A percentile compares a stretch with the other conserved stretches of the same genome.
These are phyloP conservation scores for Zaprionus camerounensis DNA, from an alignment of 1,140 invertebrate genomes.

Conservation along the genomic window DNA sequence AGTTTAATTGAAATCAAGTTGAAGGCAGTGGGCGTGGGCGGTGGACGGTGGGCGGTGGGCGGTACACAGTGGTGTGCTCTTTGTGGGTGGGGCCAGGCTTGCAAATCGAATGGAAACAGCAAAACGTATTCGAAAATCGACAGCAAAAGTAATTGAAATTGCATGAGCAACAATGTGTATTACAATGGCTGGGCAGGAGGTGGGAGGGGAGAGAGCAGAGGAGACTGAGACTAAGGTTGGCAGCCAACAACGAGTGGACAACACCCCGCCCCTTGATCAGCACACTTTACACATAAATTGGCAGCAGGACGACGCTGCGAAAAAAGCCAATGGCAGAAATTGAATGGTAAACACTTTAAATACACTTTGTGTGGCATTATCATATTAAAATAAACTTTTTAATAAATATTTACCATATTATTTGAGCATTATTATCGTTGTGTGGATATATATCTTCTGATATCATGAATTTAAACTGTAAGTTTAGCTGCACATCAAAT, in stretches of 20 bases:
- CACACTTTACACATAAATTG: conserved; percentile 72
- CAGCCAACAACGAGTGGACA: conserved; percentile 55
- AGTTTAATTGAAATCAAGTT: conserved; percentile 81
- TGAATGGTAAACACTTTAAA: not conserved
- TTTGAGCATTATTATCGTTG: not conserved
- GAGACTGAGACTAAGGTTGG: not conserved
- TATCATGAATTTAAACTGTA: not conserved
- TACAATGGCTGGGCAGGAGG: not conserved
- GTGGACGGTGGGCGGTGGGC: not conserved
- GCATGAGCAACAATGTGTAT: conserved; percentile 76
- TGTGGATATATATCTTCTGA: not conserved
- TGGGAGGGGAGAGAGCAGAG: not conserved
- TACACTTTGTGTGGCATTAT: conserved; percentile 10
- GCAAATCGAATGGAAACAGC: conserved; percentile 73
- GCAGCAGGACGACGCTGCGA: conserved; percentile 48
- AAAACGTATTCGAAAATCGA: conserved; percentile 81
- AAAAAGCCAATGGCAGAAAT: conserved; percentile 24
- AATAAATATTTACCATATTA: not conserved
- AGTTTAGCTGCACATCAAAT: not conserved
- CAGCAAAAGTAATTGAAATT: conserved; percentile 82
- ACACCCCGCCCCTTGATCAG: conserved; percentile 8
- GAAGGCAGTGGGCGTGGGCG: conserved; percentile 21
- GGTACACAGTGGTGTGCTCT: not conserved
- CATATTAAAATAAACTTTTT: not conserved
- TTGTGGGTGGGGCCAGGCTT: conserved; percentile 38